Evolutionary conservation across 2,888 invertebrate species (phyloP), one percentile per base, ranked within the genome.

Genomic region (Sarcophaga rosellei): DNA sequence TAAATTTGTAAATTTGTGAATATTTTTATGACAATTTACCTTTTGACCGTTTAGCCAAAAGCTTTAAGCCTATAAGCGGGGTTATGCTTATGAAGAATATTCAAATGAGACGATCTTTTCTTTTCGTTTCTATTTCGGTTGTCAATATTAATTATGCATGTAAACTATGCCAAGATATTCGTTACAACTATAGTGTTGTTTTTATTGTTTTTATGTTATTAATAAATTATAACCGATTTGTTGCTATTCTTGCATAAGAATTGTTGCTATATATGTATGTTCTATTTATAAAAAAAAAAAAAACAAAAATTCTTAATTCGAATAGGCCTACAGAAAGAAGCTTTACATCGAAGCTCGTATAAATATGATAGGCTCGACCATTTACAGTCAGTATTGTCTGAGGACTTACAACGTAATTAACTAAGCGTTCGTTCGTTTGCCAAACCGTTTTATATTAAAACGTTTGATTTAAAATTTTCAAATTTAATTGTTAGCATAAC

Each of bases 311-410:
- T 35, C 8, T 35, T 8, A 8, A 3, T 35, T 35, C 8, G 35
- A 8, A 35, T 35, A 35, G 35, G 35, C 35, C 35, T 35, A 35
- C 77, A 83, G 44, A 3, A 35, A 6, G 35, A 35, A 35, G 10
- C 59, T 47, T 81, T 84, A 72, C 84, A 84, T 15, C 75, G 23
- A 2, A 2, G n/a, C 35, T 35, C 35, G 35, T 84, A 84, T 84
- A 84, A 84, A 84, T 80, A 84, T 63, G 44, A 21, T 20, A n/a
- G 70, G 75, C 0, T 47, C 25, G 44, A 12, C 12, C 12, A 17
- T 35, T 25, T 4, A 21, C 11, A 35, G 12, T 74, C 79, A 79
- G 75, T 79, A 10, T 59, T 61, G 45, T 59, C 12, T 25, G 70
- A 68, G 75, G 25, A 6, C 47, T 75, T 65, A 59, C 59, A 79